phyloP scores from a whole-genome alignment of 2,888 invertebrate species.

The Spicauda simplicius region DNA sequence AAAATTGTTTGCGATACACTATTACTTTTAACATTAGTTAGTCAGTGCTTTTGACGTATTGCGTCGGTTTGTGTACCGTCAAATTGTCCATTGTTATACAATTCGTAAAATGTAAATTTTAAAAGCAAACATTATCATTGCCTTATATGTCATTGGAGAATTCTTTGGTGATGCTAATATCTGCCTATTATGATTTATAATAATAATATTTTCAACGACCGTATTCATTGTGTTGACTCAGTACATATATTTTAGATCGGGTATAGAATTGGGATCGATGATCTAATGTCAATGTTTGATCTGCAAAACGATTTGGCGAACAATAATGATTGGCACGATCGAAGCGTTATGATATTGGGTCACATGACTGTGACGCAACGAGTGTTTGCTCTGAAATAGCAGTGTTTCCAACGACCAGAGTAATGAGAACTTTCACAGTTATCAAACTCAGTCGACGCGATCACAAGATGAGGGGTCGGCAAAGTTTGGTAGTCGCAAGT shows the following conservation, averaged over 20 bases:
- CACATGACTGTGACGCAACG: slow-evolving; percentile 60
- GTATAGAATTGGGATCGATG: slow-evolving; percentile 34
- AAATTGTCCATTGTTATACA: neutral
- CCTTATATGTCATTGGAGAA: slow-evolving; percentile 15
- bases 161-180: slow-evolving; percentile 29
- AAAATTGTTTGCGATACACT: neutral
- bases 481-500: slow-evolving; percentile 62
- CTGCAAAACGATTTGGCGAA: slow-evolving; percentile 49
- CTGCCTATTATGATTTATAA: slow-evolving; percentile 19
- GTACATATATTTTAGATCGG: slow-evolving; percentile 25
- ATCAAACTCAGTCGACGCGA: slow-evolving; percentile 15
- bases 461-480: slow-evolving; percentile 49
- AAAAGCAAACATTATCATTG: slow-evolving; percentile 29
- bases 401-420: slow-evolving; percentile 56
- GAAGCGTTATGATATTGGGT: slow-evolving; percentile 54
- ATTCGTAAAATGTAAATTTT: slow-evolving; percentile 19
- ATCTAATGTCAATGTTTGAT: slow-evolving; percentile 38
- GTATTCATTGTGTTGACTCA: slow-evolving; percentile 31
- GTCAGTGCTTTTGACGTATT: neutral
- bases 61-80: neutral
- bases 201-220: slow-evolving; percentile 28
- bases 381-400: slow-evolving; percentile 54
- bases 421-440: slow-evolving; percentile 52
- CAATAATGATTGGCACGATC: slow-evolving; percentile 58
- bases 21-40: neutral